phyloP scores from a whole-genome alignment of 2,888 invertebrate genomes.

The Philereme vetulata region DNA sequence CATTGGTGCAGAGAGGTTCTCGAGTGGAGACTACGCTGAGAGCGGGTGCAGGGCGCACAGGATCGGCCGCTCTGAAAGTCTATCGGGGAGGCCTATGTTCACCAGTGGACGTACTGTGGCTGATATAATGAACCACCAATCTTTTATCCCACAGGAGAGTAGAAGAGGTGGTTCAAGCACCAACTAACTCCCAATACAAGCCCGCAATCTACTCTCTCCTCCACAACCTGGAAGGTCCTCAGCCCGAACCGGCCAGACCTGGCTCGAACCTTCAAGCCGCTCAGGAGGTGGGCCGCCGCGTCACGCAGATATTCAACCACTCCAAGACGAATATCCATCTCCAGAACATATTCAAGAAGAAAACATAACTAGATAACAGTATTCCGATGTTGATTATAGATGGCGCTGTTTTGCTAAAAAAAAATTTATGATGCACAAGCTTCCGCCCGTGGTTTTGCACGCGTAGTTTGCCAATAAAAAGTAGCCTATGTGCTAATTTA shows the following conservation, averaged over 20 bases:
- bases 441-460: too few relatives aligned
- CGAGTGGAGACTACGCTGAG: too few relatives aligned
- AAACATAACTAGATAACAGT: constrained; percentile 55
- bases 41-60: too few relatives aligned
- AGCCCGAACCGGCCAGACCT: constrained; percentile 49
- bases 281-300: constrained; percentile 74
- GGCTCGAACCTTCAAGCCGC: constrained; percentile 64
- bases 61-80: too few relatives aligned
- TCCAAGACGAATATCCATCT: constrained; percentile 77
- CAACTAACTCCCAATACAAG: constrained; percentile 64
- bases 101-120: too few relatives aligned
- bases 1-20: too few relatives aligned
- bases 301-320: constrained; percentile 78
- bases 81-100: too few relatives aligned
- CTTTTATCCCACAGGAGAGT: constrained; percentile 59
- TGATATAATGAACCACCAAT: too few relatives aligned
- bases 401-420: constrained; percentile 3
- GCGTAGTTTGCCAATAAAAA: too few relatives aligned
- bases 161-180: constrained; percentile 69
- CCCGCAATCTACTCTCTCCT: constrained; percentile 71
- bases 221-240: constrained; percentile 55
- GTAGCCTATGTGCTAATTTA: too few relatives aligned
- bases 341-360: constrained; percentile 79
- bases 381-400: not conserved
- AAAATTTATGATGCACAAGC: too few relatives aligned